Percentiles rank a stretch among this genome's conserved stretches.
Evolutionary conservation across 2,797 vertebrate species (phyloP).

Genomic region (Acropternis orthonyx): DNA sequence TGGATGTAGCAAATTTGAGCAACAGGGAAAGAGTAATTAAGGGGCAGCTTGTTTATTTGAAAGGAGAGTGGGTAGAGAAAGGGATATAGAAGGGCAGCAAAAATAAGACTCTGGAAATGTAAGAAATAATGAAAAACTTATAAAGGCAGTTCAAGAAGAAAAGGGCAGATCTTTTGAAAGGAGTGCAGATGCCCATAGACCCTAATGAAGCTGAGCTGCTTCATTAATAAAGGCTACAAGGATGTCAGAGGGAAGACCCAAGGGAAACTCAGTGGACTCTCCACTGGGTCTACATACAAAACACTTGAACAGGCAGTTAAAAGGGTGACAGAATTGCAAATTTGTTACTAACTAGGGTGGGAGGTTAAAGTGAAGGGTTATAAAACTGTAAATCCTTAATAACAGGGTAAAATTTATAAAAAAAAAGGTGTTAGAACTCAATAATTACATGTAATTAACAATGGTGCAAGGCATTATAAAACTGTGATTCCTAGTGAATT

Average conservation of each 20-base stretch:
- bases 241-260: background rate
- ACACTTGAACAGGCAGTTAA: background rate
- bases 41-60: background rate
- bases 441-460: background rate
- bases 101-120: background rate
- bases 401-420: background rate
- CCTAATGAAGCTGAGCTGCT: background rate
- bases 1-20: background rate
- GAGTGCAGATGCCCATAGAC: background rate
- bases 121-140: background rate
- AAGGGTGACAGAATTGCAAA: background rate
- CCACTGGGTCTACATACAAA: background rate
- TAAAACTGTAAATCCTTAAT: background rate
- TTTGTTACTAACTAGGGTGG: background rate
- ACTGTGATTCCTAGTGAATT: background rate
- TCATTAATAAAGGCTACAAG: background rate
- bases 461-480: background rate
- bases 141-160: background rate
- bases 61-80: background rate
- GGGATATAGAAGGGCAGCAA: background rate
- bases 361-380: background rate
- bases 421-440: background rate
- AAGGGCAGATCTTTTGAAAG: background rate
- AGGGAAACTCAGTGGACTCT: background rate
- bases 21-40: background rate